phyloP scores from a whole-genome alignment of 2,888 invertebrate genomes.

The Aricia artaxerxes region DNA sequence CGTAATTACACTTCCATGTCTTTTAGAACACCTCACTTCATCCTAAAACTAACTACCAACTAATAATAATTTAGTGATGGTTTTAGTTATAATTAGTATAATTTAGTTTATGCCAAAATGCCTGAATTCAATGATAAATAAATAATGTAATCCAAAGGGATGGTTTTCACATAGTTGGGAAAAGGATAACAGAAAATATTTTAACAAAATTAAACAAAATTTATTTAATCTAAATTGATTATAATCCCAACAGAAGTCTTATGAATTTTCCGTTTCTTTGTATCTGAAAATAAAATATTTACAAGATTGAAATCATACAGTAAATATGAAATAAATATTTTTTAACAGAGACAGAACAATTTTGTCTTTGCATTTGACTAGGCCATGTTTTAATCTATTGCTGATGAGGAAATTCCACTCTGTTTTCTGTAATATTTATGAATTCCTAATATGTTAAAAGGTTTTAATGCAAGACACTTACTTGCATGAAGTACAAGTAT shows the following conservation, averaged over 20 bases:
- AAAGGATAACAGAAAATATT: background rate
- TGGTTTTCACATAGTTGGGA: too few relatives aligned
- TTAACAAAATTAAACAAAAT: background rate
- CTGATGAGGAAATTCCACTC: too few relatives aligned
- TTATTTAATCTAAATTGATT: background rate
- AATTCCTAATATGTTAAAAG: too few relatives aligned
- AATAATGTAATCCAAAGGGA: too few relatives aligned
- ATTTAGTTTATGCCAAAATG: too few relatives aligned
- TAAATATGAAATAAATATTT: too few relatives aligned
- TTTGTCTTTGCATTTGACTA: background rate
- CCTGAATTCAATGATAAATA: too few relatives aligned
- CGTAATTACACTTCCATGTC: background rate
- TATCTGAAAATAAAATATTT: slow-evolving; percentile 74
- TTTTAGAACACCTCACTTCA: background rate
- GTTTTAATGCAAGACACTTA: slow-evolving; percentile 62
- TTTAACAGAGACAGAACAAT: background rate
- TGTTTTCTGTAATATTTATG: too few relatives aligned
- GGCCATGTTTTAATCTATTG: too few relatives aligned
- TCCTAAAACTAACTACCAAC: background rate
- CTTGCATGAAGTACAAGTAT: slow-evolving; percentile 96
- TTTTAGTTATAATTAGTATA: too few relatives aligned
- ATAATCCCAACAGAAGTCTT: slow-evolving; percentile 37
- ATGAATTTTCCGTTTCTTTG: slow-evolving; percentile 88
- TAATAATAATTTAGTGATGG: too few relatives aligned
- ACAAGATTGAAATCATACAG: background rate